Conservation (phyloP, 2,797 vertebrate genomes). For the Channa striata region DNA sequence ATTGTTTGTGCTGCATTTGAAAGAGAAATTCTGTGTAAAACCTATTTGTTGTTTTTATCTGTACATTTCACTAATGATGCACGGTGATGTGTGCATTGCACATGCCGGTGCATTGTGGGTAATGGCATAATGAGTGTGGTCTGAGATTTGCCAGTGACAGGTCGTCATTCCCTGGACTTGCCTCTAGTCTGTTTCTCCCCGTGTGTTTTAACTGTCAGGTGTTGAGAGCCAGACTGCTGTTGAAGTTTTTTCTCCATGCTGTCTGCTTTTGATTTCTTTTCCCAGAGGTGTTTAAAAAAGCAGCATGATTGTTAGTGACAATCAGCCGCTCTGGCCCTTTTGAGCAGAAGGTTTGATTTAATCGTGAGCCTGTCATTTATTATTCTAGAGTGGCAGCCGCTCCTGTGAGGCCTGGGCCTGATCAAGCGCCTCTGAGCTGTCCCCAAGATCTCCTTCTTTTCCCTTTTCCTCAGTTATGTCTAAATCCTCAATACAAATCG, state of each 20-base stretch:
- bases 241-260: conserved; percentile 60
- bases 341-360: conserved; percentile 94
- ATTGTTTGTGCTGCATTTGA: conserved; percentile 24
- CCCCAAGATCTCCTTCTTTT: conserved; percentile 73
- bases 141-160: conserved; percentile 73
- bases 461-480: conserved; percentile 87
- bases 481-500: conserved; percentile 99
- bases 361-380: conserved; percentile 92
- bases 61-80: conserved; percentile 53
- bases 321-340: conserved; percentile 89
- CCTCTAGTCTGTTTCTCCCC: conserved; percentile 72
- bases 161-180: conserved; percentile 66
- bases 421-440: conserved; percentile 90
- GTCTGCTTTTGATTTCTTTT: conserved; percentile 89
- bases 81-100: conserved; percentile 31
- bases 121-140: conserved; percentile 67
- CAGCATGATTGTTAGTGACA: conserved; percentile 91
- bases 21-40: conserved; percentile 47
- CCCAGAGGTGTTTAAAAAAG: conserved; percentile 87
- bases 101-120: conserved; percentile 64
- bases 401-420: conserved; percentile 85
- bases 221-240: conserved; percentile 70
- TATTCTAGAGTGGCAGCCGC: conserved; percentile 87
- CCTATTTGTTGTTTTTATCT: conserved; percentile 20
- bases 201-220: conserved; percentile 77